Evolutionary conservation across 2,797 vertebrate species (phyloP), one percentile per base, ranked within the genome.

Genomic region (Acanthurus lineatus): DNA sequence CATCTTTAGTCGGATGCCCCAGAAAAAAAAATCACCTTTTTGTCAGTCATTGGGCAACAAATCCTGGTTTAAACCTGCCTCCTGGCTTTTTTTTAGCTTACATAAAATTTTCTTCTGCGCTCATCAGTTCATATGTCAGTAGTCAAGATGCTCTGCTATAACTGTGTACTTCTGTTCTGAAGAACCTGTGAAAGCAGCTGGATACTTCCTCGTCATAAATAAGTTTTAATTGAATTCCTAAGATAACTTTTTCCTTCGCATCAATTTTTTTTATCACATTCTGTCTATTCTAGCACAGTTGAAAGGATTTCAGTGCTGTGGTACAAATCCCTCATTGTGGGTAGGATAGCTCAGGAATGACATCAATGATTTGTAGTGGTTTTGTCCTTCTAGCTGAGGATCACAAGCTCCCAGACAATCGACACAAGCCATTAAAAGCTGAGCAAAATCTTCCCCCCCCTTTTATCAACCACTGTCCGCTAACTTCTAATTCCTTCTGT

Each of bases 61-160:
- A 67, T 81, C 49, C 14, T 19, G 61, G 70, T 64, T 75, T 73
- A 59, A 77, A 63, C 40, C 60, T 67, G 40, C 76, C 58, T 84
- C 76, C 72, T 80, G 76, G 77, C 62, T 70, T 76, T 74, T 64
- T 32, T 28, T 83, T 66, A 74, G 49, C 56, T 71, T 2, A 0
- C 19, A 51, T 63, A 47, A 25, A 65, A 63, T 76, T 62, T 77
- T 63, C 40, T 74, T 56, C 49, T 20, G 17, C 15, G 1, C 71
- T 69, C 47, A 65, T 84, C 67, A 57, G 70, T 78, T 76, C 45
- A 53, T 6, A 53, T 77, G 69, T 84, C 84, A 68, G 62, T 73
- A 75, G 77, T 87, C 74, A 81, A 84, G 83, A 78, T 79, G 69
- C 54, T 57, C 38, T 19, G 28, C 80, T 77, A 70, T 80, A 69